Evolutionary conservation across 2,888 invertebrate genomes (phyloP).

Genomic region (Craniophora ligustri): DNA sequence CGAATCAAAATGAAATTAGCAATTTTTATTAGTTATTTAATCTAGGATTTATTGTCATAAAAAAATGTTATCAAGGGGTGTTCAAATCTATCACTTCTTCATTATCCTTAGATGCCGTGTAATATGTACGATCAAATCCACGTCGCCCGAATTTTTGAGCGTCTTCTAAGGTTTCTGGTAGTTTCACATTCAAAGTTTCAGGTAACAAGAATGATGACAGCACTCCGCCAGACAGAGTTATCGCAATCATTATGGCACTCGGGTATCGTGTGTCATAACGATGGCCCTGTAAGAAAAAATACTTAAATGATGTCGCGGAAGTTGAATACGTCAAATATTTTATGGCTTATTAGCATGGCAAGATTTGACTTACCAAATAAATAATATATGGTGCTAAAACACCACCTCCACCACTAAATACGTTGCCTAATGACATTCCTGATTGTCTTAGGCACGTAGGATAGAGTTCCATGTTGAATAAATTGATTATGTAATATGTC

Average conservation of each 20-base stretch:
- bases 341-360: background rate
- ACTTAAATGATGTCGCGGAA: no score
- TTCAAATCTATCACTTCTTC: slow-evolving; percentile 27
- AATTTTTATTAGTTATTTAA: no score
- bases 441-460: slow-evolving; percentile 91
- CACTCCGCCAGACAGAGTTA: slow-evolving; percentile 79
- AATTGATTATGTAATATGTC: slow-evolving; percentile 88
- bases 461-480: slow-evolving; percentile 90
- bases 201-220: slow-evolving; percentile 87
- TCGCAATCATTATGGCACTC: slow-evolving; percentile 61
- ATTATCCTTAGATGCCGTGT: slow-evolving; percentile 19
- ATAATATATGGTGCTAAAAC: slow-evolving; percentile 90
- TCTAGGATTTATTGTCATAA: background rate
- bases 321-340: no score
- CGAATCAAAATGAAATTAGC: no score
- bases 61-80: background rate
- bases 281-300: slow-evolving; percentile 64
- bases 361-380: slow-evolving; percentile 80
- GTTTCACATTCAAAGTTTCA: slow-evolving; percentile 89
- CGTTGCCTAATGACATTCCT: slow-evolving; percentile 89
- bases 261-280: slow-evolving; percentile 63
- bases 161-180: slow-evolving; percentile 90
- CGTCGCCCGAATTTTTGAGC: slow-evolving; percentile 87
- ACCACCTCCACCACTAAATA: slow-evolving; percentile 86
- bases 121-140: slow-evolving; percentile 53